Percentiles rank a stretch among this genome's conserved stretches.
Evolutionary conservation across 2,888 invertebrate species (phyloP).

Genomic region (Baronia brevicornis): DNA sequence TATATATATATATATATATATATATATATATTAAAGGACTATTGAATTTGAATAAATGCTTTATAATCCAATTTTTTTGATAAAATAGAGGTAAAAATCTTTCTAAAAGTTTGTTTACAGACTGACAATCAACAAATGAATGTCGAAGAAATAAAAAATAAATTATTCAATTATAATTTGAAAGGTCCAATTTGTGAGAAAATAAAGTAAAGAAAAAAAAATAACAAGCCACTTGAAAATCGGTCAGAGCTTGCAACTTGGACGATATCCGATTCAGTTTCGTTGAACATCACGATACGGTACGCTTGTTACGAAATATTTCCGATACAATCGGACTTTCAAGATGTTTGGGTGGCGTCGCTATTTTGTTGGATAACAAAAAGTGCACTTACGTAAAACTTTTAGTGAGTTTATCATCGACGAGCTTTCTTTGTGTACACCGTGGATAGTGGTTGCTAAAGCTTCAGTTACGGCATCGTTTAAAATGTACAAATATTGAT

Average conservation of each 20-base stretch:
- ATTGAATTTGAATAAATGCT: too few species aligned
- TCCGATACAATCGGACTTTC: constrained; percentile 55
- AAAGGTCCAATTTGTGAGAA: too few species aligned
- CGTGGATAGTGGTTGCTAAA: constrained; percentile 1
- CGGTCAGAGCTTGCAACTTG: constrained; percentile 23
- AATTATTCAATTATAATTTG: too few species aligned
- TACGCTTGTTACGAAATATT: constrained; percentile 51
- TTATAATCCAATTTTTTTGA: too few species aligned
- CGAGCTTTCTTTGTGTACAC: constrained; percentile 24
- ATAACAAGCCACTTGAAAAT: constrained; percentile 3
- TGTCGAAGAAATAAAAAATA: too few species aligned
- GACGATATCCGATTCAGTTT: constrained; percentile 31
- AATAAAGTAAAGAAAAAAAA: neutral
- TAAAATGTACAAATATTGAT: too few species aligned
- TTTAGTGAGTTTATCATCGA: constrained; percentile 28
- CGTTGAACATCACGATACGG: constrained; percentile 38
- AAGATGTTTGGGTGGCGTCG: constrained; percentile 56
- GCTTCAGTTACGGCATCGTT: too few species aligned
- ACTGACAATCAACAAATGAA: too few species aligned
- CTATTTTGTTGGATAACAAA: constrained; percentile 41
- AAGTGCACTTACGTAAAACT: constrained; percentile 55
- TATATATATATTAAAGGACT: too few species aligned
- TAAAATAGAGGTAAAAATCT: too few species aligned
- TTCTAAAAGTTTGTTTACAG: too few species aligned
- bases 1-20: too few species aligned